A percentile compares a stretch with the other conserved stretches of the same genome.
Evolutionary conservation across 2,113 vertebrate species (phyloP).

Genomic region (Crotalus viridis): DNA sequence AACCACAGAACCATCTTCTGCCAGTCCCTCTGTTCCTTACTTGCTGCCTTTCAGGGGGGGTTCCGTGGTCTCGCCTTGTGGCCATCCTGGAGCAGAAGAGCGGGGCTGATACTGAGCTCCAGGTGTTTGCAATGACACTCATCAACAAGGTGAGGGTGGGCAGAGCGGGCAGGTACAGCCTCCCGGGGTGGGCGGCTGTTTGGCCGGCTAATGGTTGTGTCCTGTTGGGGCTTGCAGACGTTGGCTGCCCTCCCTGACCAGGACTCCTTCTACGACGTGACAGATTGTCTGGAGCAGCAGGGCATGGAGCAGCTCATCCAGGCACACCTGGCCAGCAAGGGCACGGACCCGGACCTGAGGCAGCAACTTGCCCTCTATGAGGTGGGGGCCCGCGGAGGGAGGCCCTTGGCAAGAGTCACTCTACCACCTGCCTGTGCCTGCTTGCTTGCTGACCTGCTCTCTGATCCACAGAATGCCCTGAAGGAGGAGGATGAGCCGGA

Average conservation of each 20-base stretch:
- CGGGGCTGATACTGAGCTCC: conserved; percentile 83
- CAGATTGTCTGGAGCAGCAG: conserved; percentile 89
- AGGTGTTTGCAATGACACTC: conserved; percentile 87
- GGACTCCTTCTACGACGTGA: conserved; percentile 94
- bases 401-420: neutral
- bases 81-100: conserved; percentile 85
- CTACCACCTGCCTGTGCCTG: neutral
- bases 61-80: conserved; percentile 82
- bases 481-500: conserved; percentile 83
- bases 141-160: conserved; percentile 86
- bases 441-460: neutral
- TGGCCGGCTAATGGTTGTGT: neutral
- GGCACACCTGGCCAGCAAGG: conserved; percentile 74
- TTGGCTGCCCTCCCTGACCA: conserved; percentile 89
- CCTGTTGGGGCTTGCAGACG: conserved; percentile 68
- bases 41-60: conserved; percentile 62
- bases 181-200: no score
- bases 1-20: neutral
- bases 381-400: conserved; percentile 56
- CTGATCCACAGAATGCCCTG: conserved; percentile 74
- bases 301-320: conserved; percentile 88
- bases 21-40: fast-evolving
- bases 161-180: fast-evolving
- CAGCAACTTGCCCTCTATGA: conserved; percentile 86
- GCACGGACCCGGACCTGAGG: conserved; percentile 79